Percentiles rank a stretch among this genome's conserved stretches.
Conservation (phyloP, 2,113 vertebrate species). For the Acinonyx jubatus region DNA sequence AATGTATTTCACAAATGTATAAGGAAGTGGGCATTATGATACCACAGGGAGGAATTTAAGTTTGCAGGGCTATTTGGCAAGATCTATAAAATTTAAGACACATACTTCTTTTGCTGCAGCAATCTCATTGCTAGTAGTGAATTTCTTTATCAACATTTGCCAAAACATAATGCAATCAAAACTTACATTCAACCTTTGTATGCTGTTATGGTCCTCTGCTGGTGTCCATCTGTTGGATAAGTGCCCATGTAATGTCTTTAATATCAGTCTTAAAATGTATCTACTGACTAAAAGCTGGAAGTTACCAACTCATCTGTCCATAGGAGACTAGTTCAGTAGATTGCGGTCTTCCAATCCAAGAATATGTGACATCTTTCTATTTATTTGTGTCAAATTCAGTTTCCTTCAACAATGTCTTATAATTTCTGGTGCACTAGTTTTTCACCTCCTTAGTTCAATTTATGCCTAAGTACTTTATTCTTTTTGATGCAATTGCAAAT, state of each 20-base stretch:
- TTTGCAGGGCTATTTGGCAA: not conserved
- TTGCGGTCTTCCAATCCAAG: not conserved
- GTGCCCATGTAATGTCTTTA: not conserved
- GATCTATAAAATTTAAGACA: not conserved
- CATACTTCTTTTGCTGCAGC: not conserved
- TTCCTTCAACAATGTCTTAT: not conserved
- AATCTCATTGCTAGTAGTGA: not conserved
- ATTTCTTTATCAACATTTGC: not conserved
- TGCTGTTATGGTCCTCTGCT: not conserved
- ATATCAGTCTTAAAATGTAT: not conserved
- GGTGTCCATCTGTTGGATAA: not conserved
- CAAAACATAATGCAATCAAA: not conserved
- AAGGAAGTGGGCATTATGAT: not conserved
- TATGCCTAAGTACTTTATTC: not conserved
- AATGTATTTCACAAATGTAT: not conserved
- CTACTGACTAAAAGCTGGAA: not conserved
- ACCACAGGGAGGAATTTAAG: not conserved
- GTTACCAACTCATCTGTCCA: not conserved
- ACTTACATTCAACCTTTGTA: not conserved
- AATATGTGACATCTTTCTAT: not conserved
- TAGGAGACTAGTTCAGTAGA: not conserved
- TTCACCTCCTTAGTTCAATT: not conserved
- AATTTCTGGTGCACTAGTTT: not conserved
- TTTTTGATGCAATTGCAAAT: not conserved
- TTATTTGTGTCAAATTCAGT: not conserved